These are phyloP conservation scores for Psittacula cyanocephala DNA, from an alignment of 2,113 vertebrate species.

Conservation along the genomic window DNA sequence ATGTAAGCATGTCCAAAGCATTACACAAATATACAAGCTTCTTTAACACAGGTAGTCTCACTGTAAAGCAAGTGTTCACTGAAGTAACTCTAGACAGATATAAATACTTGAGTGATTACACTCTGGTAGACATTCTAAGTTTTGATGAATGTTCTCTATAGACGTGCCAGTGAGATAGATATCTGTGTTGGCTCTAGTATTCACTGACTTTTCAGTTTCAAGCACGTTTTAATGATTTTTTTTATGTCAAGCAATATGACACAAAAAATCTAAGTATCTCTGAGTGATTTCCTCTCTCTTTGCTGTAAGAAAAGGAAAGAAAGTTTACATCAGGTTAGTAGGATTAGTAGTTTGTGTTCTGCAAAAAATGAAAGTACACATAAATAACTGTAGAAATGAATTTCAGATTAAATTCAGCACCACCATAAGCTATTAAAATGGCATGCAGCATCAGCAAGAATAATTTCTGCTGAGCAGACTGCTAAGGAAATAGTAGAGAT, in stretches of 20 bases:
- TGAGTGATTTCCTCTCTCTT: neutral
- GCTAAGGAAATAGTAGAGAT: neutral
- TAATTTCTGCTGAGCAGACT: neutral
- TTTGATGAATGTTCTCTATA: neutral
- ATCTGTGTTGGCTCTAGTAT: neutral
- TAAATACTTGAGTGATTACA: neutral
- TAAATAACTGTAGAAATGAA: neutral
- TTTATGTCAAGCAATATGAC: neutral
- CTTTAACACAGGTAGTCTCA: neutral
- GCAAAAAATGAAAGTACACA: neutral
- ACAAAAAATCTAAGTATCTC: neutral
- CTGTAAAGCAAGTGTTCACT: neutral
- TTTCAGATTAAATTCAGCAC: neutral
- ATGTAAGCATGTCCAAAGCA: neutral
- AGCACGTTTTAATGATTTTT: neutral
- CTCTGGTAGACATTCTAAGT: neutral
- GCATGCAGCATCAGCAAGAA: neutral
- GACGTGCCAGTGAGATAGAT: neutral
- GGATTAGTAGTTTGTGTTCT: neutral
- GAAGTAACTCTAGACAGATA: neutral
- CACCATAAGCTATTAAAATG: neutral
- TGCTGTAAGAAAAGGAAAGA: neutral
- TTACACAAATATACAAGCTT: neutral
- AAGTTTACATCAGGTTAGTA: neutral
- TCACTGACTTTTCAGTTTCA: neutral